Percentiles rank a stretch among this genome's conserved stretches.
phyloP scores from a whole-genome alignment of 2,888 invertebrate species.

The Gasteruption jaculator region DNA sequence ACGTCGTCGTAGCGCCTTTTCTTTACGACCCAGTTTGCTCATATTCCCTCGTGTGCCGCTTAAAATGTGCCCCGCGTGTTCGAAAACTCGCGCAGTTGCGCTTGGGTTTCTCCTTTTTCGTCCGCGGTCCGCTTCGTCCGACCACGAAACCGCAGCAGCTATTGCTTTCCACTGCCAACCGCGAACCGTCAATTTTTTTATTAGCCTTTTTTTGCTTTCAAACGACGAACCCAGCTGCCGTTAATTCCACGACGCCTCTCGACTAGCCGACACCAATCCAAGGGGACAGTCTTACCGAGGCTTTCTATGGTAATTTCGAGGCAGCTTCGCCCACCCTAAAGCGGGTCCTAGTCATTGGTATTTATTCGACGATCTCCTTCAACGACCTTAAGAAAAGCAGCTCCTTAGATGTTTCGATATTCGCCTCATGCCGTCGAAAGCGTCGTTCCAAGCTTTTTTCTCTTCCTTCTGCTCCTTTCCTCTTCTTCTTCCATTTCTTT shows the following conservation, averaged over 20 bases:
- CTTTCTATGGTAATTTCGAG: too few relatives aligned
- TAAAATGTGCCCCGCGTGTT: conserved; percentile 1
- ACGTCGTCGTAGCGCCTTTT: conserved; percentile 22
- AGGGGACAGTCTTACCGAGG: too few relatives aligned
- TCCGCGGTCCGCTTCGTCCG: conserved; percentile 14
- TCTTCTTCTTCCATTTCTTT: neutral
- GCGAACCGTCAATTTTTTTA: neutral
- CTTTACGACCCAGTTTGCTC: conserved; percentile 24
- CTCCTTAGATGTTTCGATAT: too few relatives aligned
- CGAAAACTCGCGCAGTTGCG: neutral
- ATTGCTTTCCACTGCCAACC: too few relatives aligned
- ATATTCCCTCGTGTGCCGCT: conserved; percentile 9
- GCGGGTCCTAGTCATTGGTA: too few relatives aligned
- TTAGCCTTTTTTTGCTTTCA: neutral
- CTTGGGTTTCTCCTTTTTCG: too few relatives aligned
- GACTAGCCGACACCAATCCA: too few relatives aligned
- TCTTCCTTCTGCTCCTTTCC: neutral
- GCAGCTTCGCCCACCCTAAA: too few relatives aligned
- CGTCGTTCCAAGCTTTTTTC: too few relatives aligned
- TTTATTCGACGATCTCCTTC: too few relatives aligned
- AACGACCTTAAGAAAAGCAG: too few relatives aligned
- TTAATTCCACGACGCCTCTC: conserved; percentile 1
- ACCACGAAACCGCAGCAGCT: conserved; percentile 22
- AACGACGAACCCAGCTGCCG: neutral
- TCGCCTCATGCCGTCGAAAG: too few relatives aligned